Base-by-base conservation (phyloP, 2,797 vertebrate genomes). In the Garrulus glandarius region DNA sequence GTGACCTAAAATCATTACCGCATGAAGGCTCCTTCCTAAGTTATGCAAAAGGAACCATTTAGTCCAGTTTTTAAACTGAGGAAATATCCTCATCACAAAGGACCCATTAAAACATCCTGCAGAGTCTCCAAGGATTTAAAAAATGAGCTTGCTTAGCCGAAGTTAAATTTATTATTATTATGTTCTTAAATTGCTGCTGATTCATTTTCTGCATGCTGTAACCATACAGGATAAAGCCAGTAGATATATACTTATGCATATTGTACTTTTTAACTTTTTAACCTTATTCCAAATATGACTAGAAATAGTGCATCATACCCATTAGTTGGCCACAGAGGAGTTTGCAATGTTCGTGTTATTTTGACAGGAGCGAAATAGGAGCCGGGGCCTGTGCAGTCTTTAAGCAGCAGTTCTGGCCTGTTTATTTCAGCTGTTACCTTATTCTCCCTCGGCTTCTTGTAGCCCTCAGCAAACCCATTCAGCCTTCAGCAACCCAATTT, bases 1-100 rank as follows among this genome's bases (percentile, higher is more conserved):
- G 39, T 72, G 82, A 93, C 72, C 93, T 75, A 91, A 93, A 97
- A 96, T 92, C 93, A 96, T 92, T 86, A 89, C 91, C 12, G 1
- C 86, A 89, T 90, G 87, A 94, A 59, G 49, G 39, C 30, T 93
- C 55, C 34, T 71, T 92, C 72, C 69, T 39, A 86, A 88, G 65
- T 91, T 96, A 91, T 93, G 87, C 85, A 93, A 92, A 96, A 96
- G 69, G 61, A 93, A 85, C 77, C 12, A 68, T 79, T 95, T 80
- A 86, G 84, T 68, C 34, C 79, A 63, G 57, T 81, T 89, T 89
- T 93, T 69, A 88, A 93, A 90, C 85, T 72, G 34, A 87, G 89
- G 89, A 96, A 94, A 93, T 94, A 92, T 67, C 72, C 84, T 86
- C 55, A 79, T 92, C 87, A 92, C 95, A 88, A 86, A 96, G 92